Conservation (phyloP, 2,113 vertebrate genomes). For the Dryoscopus gambensis region DNA sequence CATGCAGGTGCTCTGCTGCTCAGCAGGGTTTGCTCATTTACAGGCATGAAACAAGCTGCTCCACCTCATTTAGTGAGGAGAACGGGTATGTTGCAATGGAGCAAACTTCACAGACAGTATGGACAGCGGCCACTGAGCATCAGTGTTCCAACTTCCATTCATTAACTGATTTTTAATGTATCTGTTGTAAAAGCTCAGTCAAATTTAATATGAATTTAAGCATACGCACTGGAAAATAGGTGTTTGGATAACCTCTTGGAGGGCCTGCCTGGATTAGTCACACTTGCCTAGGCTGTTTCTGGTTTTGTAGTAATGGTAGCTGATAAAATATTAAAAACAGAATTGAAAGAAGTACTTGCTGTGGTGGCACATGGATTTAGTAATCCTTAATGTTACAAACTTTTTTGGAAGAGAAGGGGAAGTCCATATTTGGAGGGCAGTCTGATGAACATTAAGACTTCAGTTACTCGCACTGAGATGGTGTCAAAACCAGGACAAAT, state of each 20-base stretch:
- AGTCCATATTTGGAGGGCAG: background rate
- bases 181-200: background rate
- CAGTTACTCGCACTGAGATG: background rate
- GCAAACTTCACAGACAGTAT: background rate
- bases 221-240: background rate
- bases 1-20: background rate
- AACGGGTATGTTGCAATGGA: background rate
- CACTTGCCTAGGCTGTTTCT: background rate
- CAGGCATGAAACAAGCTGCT: background rate
- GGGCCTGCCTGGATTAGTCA: background rate
- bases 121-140: background rate
- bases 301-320: background rate
- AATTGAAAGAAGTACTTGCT: background rate
- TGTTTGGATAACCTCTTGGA: background rate
- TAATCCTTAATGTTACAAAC: background rate
- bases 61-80: background rate
- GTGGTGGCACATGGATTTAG: background rate
- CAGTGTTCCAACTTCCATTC: background rate
- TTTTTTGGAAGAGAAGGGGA: background rate
- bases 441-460: background rate
- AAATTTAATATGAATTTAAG: background rate
- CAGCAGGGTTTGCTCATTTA: accelerated
- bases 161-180: background rate
- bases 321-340: background rate
- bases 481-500: background rate